A percentile compares a stretch with the other conserved stretches of the same genome.
phyloP scores from a whole-genome alignment of 2,888 invertebrate genomes.

The Standfussiana lucernea region DNA sequence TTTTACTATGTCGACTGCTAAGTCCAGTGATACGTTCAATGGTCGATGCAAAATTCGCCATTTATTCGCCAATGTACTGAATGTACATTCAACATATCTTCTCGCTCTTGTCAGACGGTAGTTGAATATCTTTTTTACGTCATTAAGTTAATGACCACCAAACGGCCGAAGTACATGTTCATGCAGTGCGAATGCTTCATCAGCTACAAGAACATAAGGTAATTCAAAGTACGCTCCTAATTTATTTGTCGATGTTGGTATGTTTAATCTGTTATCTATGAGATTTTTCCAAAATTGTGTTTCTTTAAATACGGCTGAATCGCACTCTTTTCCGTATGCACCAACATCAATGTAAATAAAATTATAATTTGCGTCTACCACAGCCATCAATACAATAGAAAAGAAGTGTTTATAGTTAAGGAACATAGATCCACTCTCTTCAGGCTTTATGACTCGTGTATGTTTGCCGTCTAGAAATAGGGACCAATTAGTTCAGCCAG shows the following conservation, averaged over 20 bases:
- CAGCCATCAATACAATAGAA: conserved; percentile 31
- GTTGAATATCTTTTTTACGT: background rate
- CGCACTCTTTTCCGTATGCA: conserved; percentile 66
- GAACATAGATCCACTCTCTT: conserved; percentile 45
- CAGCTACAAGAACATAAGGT: conserved; percentile 65
- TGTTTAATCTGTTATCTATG: conserved; percentile 49
- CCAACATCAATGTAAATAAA: conserved; percentile 64
- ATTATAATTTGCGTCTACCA: conserved; percentile 61
- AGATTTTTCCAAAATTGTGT: conserved; percentile 59
- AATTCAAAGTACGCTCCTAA: conserved; percentile 37
- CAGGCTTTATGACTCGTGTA: conserved; percentile 59
- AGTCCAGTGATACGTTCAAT: too few relatives aligned
- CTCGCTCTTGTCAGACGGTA: background rate
- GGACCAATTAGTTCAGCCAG: too few relatives aligned
- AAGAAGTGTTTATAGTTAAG: conserved; percentile 29
- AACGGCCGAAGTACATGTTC: conserved; percentile 58
- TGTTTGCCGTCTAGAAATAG: conserved; percentile 69
- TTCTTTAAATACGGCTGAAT: conserved; percentile 65
- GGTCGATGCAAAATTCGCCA: too few relatives aligned
- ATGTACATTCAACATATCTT: too few relatives aligned
- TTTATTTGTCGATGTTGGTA: conserved; percentile 48
- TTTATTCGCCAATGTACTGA: too few relatives aligned
- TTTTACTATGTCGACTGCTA: too few relatives aligned
- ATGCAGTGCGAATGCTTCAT: conserved; percentile 64
- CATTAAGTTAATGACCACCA: background rate